Evolutionary conservation across 2,888 invertebrate species (phyloP), one percentile per base, ranked within the genome.

Genomic region (Artemia sp.): DNA sequence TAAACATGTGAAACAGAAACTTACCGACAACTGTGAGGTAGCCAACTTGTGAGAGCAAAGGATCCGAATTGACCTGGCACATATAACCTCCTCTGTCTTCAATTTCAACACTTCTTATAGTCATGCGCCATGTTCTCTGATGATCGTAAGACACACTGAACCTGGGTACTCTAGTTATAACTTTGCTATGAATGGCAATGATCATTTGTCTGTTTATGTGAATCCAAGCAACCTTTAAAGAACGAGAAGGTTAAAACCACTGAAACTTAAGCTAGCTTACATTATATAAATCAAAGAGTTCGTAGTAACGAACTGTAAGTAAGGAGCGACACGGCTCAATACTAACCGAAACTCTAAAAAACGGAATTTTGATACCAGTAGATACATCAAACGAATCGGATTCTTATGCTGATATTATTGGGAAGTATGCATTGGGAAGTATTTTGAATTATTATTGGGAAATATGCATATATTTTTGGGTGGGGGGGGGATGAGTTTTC

Each of bases 201-300:
- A 93, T 88, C 89, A 92, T 92, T 82, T 92, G 91, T 69, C 92
- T 85, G 80, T 92, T 92, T 77, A 93, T 91, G 81, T 92, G 92
- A 76, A 92, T 89, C 92, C 92, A 93, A 73, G 92, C 92, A 76
- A 93, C 91, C 92, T 93, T 80, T 50, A 76, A 77, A 67, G 71
- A 72, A 19, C n/a, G 38, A 38, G 38, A 2, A 6, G 6, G 38
- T 38, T 38, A 38, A 38, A 3, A 38, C 38, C 38, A 38, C 38
- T 6, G 5, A 38, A 38, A 38, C 38, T 38, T 38, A 38, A 38
- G 38, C 3, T 38, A 38, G 38, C 38, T 38, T 38, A 38, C 1
- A 38, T 2, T 38, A 38, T 38, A 38, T 38, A 38, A 3, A 38
- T 38, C 19, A 19, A 19, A 19, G 1, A 19, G 19, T 19, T 19